phyloP scores from a whole-genome alignment of 2,797 vertebrate genomes.

The Crocodylus rhombifer region DNA sequence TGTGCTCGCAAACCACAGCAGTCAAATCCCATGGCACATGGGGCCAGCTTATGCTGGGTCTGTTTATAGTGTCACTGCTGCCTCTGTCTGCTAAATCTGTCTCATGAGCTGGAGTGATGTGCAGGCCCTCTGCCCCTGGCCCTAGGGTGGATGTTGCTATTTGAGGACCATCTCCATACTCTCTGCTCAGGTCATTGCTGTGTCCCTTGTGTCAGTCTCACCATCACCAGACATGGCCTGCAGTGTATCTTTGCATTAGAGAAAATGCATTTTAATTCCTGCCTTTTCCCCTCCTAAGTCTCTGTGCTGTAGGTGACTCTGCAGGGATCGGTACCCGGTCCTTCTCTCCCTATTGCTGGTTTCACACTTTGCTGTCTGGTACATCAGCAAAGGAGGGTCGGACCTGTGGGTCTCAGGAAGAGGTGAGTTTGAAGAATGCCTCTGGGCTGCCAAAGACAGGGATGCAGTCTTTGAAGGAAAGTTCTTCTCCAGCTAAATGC shows the following conservation, averaged over 20 bases:
- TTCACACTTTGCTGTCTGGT: neutral
- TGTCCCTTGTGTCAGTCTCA: neutral
- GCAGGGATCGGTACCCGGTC: neutral
- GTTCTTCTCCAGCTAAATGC: neutral
- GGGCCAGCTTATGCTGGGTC: neutral
- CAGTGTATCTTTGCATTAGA: neutral
- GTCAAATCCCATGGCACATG: neutral
- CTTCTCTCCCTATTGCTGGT: neutral
- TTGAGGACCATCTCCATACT: accelerated
- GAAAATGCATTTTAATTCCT: neutral
- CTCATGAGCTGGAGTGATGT: conserved; percentile 27
- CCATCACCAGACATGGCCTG: accelerated
- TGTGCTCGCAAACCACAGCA: neutral
- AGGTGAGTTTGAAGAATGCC: neutral
- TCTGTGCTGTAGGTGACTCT: neutral
- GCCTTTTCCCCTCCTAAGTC: neutral
- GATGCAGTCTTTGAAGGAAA: neutral
- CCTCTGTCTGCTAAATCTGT: conserved; percentile 39
- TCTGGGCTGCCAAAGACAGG: neutral
- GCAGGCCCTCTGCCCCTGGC: conserved; percentile 12
- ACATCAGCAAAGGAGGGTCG: neutral
- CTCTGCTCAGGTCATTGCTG: neutral
- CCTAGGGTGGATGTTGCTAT: neutral
- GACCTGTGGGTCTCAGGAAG: neutral
- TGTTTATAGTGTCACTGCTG: conserved; percentile 52